Percentiles rank a stretch among this genome's conserved stretches.
phyloP scores from a whole-genome alignment of 2,888 invertebrate species.

The Tetramorium bicarinatum region DNA sequence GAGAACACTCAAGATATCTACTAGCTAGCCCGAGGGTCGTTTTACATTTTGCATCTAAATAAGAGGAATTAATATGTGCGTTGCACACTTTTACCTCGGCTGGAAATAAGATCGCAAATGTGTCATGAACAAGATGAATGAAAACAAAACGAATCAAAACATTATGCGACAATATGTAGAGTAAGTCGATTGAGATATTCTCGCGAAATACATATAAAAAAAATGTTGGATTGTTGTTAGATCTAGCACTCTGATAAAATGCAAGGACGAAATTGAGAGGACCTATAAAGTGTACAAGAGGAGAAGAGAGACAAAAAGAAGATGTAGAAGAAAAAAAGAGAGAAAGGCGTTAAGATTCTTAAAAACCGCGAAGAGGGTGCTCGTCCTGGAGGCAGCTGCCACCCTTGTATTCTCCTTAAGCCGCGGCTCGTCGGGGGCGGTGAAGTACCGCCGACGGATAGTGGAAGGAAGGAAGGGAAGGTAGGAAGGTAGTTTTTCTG shows the following conservation, averaged over 20 bases:
- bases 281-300: slow-evolving; percentile 52
- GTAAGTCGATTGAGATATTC: background rate
- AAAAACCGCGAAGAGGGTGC: slow-evolving; percentile 79
- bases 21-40: slow-evolving; percentile 60
- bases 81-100: background rate
- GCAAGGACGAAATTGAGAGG: slow-evolving; percentile 76
- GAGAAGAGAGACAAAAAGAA: slow-evolving; percentile 45
- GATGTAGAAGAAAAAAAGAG: slow-evolving; percentile 30
- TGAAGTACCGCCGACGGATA: slow-evolving; percentile 57
- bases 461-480: slow-evolving; percentile 67
- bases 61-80: slow-evolving; percentile 62
- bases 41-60: slow-evolving; percentile 73
- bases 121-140: slow-evolving; percentile 49
- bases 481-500: slow-evolving; percentile 83
- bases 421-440: slow-evolving; percentile 66
- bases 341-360: slow-evolving; percentile 82
- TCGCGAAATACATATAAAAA: background rate
- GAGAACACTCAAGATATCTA: slow-evolving; percentile 70
- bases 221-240: slow-evolving; percentile 40
- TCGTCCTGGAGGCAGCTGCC: slow-evolving; percentile 69
- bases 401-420: slow-evolving; percentile 74
- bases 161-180: background rate
- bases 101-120: background rate
- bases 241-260: slow-evolving; percentile 76
- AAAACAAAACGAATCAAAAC: background rate